Conservation (phyloP, 2,888 invertebrate species). For the Pollenia amentaria region DNA sequence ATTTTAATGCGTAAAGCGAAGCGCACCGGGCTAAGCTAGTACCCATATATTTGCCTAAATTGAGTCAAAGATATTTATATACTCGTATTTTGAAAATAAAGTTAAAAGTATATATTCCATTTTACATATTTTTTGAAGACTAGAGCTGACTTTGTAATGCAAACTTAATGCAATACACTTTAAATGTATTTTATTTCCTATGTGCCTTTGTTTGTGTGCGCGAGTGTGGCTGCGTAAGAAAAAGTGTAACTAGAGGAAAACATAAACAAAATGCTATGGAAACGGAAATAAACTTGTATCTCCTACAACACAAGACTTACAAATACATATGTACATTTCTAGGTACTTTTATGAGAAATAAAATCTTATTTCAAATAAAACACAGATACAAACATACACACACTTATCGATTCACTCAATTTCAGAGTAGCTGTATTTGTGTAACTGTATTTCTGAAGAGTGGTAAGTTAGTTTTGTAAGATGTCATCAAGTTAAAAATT, state of each 20-base stretch:
- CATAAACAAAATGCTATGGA: constrained; percentile 50
- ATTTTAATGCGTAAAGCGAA: too few species aligned
- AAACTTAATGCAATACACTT: constrained; percentile 67
- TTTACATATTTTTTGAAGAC: constrained; percentile 7
- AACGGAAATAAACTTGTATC: constrained; percentile 66
- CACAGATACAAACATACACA: not conserved
- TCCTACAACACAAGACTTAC: constrained; percentile 20
- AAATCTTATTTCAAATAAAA: not conserved
- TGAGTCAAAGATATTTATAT: constrained; percentile 47
- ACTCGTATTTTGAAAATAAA: constrained; percentile 40
- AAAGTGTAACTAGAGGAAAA: not conserved
- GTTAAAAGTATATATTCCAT: constrained; percentile 27
- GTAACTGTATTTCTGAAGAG: not conserved
- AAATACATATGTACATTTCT: not conserved
- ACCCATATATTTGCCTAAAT: constrained; percentile 15
- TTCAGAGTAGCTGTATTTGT: not conserved
- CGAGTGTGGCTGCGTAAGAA: too few species aligned
- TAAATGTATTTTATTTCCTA: constrained; percentile 15
- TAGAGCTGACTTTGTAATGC: constrained; percentile 51
- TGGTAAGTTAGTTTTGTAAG: constrained; percentile 54
- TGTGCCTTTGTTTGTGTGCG: not conserved
- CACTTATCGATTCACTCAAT: too few species aligned
- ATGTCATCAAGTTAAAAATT: constrained; percentile 68
- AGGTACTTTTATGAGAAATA: not conserved
- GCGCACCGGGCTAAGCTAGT: too few species aligned